Conservation (phyloP, 2,113 vertebrate genomes). For the Aegotheles bennettii region DNA sequence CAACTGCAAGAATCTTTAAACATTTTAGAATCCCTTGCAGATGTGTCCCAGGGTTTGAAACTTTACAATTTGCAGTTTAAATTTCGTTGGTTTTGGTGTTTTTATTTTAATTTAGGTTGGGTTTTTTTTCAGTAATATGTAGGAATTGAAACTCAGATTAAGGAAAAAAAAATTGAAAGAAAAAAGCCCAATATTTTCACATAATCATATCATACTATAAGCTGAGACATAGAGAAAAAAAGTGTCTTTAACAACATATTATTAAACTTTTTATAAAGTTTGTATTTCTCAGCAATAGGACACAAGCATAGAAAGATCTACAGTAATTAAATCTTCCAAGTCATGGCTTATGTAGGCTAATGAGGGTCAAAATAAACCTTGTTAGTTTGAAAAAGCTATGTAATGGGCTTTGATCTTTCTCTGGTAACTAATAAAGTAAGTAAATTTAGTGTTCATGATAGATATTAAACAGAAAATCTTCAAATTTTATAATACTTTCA, state of each 20-base stretch:
- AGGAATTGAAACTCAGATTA: neutral
- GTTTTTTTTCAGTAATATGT: neutral
- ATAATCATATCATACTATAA: neutral
- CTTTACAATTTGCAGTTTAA: neutral
- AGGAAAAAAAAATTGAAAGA: neutral
- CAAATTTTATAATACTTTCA: neutral
- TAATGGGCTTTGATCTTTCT: neutral
- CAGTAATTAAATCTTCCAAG: neutral
- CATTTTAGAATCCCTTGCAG: neutral
- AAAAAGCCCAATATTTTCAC: neutral
- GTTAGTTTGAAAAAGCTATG: neutral
- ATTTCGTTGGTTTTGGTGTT: neutral
- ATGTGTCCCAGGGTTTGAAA: neutral
- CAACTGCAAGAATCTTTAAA: neutral
- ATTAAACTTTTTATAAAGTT: neutral
- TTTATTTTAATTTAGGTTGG: neutral
- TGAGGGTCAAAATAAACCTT: neutral
- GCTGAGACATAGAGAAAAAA: neutral
- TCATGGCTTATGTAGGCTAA: neutral
- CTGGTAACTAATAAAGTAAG: neutral
- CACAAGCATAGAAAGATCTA: neutral
- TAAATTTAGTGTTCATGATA: neutral
- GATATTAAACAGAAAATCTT: neutral
- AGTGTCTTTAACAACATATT: neutral
- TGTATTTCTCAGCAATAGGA: neutral